Percentiles rank a stretch among this genome's conserved stretches.
Conservation (phyloP, 2,113 vertebrate species). For the Etheostoma cragini region DNA sequence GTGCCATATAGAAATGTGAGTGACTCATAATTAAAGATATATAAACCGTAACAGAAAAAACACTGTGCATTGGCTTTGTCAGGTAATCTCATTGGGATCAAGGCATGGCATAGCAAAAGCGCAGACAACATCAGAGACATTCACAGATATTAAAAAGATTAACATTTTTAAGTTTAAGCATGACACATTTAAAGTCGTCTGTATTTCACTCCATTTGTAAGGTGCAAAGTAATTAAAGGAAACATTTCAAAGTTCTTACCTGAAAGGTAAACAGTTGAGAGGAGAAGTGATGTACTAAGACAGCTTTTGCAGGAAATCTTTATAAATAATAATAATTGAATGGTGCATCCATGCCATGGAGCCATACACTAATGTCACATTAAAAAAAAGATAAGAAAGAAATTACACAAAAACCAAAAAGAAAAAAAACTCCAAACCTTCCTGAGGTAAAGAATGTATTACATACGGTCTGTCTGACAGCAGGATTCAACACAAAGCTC, state of each 20-base stretch:
- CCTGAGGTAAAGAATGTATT: neutral
- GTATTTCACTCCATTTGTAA: neutral
- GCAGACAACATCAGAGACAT: neutral
- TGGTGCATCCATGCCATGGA: neutral
- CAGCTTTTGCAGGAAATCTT: neutral
- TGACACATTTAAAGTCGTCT: neutral
- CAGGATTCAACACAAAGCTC: slow-evolving; percentile 5
- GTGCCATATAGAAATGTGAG: neutral
- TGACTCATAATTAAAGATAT: neutral
- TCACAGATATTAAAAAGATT: neutral
- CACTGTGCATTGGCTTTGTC: too few species aligned
- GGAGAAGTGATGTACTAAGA: neutral
- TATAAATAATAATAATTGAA: neutral
- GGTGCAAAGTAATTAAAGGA: neutral
- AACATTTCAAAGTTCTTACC: neutral
- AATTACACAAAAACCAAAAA: neutral
- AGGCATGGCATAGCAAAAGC: neutral
- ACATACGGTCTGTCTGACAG: neutral
- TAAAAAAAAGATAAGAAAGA: neutral
- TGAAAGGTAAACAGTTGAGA: neutral
- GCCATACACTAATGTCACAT: neutral
- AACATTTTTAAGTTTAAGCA: neutral
- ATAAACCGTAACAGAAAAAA: neutral
- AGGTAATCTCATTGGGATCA: neutral
- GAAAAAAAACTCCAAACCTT: neutral